Conservation (phyloP, 2,113 vertebrate genomes). For the Solea solea region DNA sequence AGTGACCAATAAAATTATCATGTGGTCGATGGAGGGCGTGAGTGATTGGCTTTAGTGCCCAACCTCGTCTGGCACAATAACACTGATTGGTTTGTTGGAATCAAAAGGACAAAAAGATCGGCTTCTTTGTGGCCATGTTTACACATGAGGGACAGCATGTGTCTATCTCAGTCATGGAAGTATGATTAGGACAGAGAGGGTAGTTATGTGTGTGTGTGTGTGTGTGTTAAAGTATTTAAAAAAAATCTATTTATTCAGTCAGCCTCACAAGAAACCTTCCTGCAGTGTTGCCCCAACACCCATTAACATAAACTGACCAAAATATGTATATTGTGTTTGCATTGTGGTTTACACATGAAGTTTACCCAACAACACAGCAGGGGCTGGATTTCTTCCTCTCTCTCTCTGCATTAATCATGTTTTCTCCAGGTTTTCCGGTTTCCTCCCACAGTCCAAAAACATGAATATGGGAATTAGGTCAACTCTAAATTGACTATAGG, state of each 20-base stretch:
- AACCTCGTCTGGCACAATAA: conserved; percentile 17
- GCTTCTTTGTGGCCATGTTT: conserved; percentile 8
- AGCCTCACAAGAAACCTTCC: not conserved
- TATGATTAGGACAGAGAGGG: not conserved
- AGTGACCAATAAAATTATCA: conserved; percentile 41
- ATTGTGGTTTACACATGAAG: no score
- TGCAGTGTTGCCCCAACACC: not conserved
- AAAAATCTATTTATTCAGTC: not conserved
- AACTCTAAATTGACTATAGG: no score
- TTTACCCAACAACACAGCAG: no score
- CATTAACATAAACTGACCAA: not conserved
- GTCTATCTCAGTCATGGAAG: not conserved
- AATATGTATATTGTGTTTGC: not conserved
- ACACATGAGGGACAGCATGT: not conserved
- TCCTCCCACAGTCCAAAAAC: no score
- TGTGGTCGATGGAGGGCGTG: conserved; percentile 24
- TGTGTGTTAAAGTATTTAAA: not conserved
- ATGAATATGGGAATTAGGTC: no score
- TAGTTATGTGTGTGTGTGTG: no score
- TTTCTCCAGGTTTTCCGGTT: no score
- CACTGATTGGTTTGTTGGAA: conserved; percentile 21
- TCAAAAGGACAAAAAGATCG: conserved; percentile 14
- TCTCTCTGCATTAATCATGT: no score
- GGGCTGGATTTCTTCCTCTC: no score
- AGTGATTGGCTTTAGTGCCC: conserved; percentile 33